A percentile compares a stretch with the other conserved stretches of the same genome.
Evolutionary conservation across 2,113 vertebrate species (phyloP).

Genomic region (Caracal caracal): DNA sequence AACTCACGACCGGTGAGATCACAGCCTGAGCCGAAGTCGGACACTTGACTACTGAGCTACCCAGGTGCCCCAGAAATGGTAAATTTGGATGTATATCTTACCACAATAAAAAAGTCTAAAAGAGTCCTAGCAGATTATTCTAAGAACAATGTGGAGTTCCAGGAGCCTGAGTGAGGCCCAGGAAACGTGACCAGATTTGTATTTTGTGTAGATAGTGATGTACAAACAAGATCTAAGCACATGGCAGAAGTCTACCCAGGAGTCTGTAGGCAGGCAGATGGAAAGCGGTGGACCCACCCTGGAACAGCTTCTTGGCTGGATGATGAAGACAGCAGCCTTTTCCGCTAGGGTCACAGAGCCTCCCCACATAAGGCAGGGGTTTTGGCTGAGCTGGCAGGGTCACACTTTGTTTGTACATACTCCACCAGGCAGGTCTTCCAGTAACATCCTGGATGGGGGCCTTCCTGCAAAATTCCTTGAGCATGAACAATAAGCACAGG

Average conservation of each 20-base stretch:
- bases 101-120: not conserved
- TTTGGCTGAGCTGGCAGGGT: constrained; percentile 61
- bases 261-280: not conserved
- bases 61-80: not conserved
- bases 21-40: no score
- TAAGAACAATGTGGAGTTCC: not conserved
- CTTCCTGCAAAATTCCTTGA: constrained; percentile 71
- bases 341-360: constrained; percentile 48
- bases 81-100: not conserved
- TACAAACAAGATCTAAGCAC: not conserved
- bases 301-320: not conserved
- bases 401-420: constrained; percentile 70
- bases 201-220: not conserved
- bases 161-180: not conserved
- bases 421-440: constrained; percentile 65
- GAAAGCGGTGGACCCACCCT: not conserved
- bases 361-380: constrained; percentile 2
- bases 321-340: constrained; percentile 53
- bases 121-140: not conserved
- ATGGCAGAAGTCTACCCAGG: not conserved
- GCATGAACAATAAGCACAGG: constrained; percentile 64
- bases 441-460: constrained; percentile 75
- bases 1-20: no score
- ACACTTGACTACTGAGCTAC: no score
- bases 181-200: not conserved